Base-by-base conservation (phyloP, 2,797 vertebrate species). In the Eptatretus atami region DNA sequence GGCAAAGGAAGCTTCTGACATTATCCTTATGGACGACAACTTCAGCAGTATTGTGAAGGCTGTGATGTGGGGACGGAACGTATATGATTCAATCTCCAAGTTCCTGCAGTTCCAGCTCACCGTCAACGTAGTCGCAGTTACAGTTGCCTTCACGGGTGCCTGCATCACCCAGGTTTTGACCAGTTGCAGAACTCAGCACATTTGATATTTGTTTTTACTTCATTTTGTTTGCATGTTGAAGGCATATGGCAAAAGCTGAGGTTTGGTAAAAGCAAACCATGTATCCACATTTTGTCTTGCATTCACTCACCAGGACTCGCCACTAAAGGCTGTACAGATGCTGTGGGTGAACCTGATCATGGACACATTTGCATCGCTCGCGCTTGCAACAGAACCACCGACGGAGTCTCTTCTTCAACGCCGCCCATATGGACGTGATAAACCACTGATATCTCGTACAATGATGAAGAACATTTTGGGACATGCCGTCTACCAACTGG, bases 401-500 rank as follows among this genome's bases (percentile, higher is more conserved):
- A 85, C 82, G 0, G 85, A 94, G 54, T 77, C 84, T 1, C 75
- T 96, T 70, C 72, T 94, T 67, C 70, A 81, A 52, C 81, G 88
- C 9, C 80, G 69, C 69, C 86, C 88, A 0, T 94, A 95, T 0
- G 86, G 88, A 65, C 80, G 87, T 31, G 66, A 95, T 73, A 93
- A 95, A 71, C 88, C 88, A 0, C 80, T 95, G 54, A 94, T 94
- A 75, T 95, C 86, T 25, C 79, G 85, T 52, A 95, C 88, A 60
- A 94, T 94, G 87, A 95, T 95, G 88, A 95, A 95, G 75, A 94
- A 93, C 77, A 95, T 95, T 69, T 71, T 94, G 69, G 88, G 88
- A 3, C 88, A 95, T 0, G 84, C 81, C 0, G 75, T 94, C 52
- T 95, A 83, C 70, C 88, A 95, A 72, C 82, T 95, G 1, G 66